phyloP scores from a whole-genome alignment of 2,888 invertebrate species.

The Limnephilus marmoratus region DNA sequence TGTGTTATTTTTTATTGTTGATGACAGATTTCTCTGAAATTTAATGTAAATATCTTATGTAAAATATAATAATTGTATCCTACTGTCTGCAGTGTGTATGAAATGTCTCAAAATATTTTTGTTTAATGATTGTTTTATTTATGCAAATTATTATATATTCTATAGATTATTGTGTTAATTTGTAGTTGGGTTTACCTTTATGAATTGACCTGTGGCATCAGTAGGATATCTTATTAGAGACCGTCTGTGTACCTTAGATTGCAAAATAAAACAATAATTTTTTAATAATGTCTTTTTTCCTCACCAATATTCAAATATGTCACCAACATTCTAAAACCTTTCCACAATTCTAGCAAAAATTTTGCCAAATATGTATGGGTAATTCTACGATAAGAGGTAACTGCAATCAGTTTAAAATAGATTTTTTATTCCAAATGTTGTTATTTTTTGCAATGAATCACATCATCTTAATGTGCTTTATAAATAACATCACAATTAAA shows the following conservation, averaged over 20 bases:
- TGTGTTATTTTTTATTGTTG: slow-evolving; percentile 47
- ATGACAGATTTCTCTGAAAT: slow-evolving; percentile 32
- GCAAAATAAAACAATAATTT: slow-evolving; percentile 50
- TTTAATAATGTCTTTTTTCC: neutral
- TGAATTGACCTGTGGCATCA: slow-evolving; percentile 36
- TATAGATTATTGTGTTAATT: slow-evolving; percentile 36
- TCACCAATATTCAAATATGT: neutral
- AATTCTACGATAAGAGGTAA: too few relatives aligned
- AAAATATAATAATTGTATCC: slow-evolving; percentile 28
- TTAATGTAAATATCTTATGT: slow-evolving; percentile 46
- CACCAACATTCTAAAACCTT: neutral
- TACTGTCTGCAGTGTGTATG: slow-evolving; percentile 38
- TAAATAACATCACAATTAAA: too few relatives aligned
- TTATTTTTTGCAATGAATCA: too few relatives aligned
- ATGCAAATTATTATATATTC: slow-evolving; percentile 52
- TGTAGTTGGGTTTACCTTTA: slow-evolving; percentile 34
- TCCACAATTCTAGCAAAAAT: neutral
- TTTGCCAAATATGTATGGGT: too few relatives aligned
- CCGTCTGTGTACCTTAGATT: slow-evolving; percentile 51
- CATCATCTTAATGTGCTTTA: too few relatives aligned
- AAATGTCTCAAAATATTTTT: slow-evolving; percentile 31
- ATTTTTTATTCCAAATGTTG: too few relatives aligned
- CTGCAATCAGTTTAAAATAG: too few relatives aligned
- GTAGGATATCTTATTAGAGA: slow-evolving; percentile 36
- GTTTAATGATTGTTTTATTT: slow-evolving; percentile 52